phyloP scores from a whole-genome alignment of 2,797 vertebrate species.

The Numenius phaeopus region DNA sequence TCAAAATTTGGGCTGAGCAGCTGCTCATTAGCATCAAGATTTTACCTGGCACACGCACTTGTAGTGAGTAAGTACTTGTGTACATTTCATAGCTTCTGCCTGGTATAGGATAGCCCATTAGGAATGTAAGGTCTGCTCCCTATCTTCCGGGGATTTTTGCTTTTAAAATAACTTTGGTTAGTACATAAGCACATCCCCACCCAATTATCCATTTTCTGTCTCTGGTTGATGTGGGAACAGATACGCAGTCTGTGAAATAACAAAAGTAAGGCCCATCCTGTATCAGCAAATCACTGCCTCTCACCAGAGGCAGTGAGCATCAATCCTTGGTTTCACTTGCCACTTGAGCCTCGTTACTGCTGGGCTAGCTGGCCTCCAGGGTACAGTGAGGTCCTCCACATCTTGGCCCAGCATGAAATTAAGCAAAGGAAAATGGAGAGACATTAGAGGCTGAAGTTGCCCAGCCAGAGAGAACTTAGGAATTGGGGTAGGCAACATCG shows the following conservation, averaged over 20 bases:
- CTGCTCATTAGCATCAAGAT: conserved; percentile 50
- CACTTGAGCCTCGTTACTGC: fast-evolving
- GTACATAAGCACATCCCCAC: background rate
- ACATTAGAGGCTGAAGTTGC: background rate
- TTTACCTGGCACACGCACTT: conserved; percentile 26
- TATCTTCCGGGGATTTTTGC: background rate
- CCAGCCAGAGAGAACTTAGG: background rate
- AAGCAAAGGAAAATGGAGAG: background rate
- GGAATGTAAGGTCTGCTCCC: background rate
- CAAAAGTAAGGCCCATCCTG: background rate
- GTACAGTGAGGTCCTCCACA: fast-evolving
- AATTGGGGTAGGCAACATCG: fast-evolving
- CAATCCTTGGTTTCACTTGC: background rate
- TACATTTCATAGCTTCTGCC: conserved; percentile 50
- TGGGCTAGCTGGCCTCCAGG: fast-evolving
- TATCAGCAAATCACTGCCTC: background rate
- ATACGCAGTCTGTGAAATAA: background rate
- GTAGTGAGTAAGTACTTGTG: background rate
- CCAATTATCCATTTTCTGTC: background rate
- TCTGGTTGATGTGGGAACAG: background rate
- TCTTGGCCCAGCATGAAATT: background rate
- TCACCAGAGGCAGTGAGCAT: background rate
- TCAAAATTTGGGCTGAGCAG: conserved; percentile 14
- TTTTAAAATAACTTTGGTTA: conserved; percentile 48
- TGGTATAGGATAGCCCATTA: background rate